A percentile compares a stretch with the other conserved stretches of the same genome.
Evolutionary conservation across 2,797 vertebrate species (phyloP).

Genomic region (Brachymystax lenok): DNA sequence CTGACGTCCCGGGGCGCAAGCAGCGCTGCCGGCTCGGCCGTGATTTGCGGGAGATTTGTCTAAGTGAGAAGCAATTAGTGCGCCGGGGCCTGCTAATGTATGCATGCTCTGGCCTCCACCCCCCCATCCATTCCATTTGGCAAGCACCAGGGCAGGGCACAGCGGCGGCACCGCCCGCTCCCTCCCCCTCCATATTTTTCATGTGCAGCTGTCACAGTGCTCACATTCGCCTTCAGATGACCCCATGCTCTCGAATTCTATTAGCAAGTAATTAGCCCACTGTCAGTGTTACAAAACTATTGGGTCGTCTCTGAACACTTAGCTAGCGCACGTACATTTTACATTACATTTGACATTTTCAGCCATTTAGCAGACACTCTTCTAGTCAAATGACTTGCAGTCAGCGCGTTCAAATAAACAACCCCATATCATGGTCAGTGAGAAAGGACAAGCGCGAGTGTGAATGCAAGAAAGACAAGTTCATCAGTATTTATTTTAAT

Average conservation of each 20-base stretch:
- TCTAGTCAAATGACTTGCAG: slow-evolving; percentile 39
- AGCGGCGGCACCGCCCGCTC: slow-evolving; percentile 32
- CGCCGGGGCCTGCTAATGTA: slow-evolving; percentile 80
- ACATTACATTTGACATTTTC: slow-evolving; percentile 23
- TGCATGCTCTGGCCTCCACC: slow-evolving; percentile 61
- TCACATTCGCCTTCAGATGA: slow-evolving; percentile 45
- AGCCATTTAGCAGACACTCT: slow-evolving; percentile 43
- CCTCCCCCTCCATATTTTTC: slow-evolving; percentile 43
- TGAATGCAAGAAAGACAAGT: not conserved
- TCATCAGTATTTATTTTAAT: not conserved
- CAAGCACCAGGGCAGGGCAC: slow-evolving; percentile 34
- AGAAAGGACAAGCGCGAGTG: not conserved
- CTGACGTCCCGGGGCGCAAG: slow-evolving; percentile 76
- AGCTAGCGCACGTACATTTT: slow-evolving; percentile 27
- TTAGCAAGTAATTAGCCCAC: slow-evolving; percentile 43
- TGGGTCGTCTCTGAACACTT: not conserved
- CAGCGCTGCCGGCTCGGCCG: slow-evolving; percentile 76
- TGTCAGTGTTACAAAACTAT: slow-evolving; percentile 5
- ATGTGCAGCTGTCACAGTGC: slow-evolving; percentile 39
- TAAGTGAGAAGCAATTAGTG: slow-evolving; percentile 87
- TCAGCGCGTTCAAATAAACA: too few species aligned
- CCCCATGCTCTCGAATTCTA: slow-evolving; percentile 44
- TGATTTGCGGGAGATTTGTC: slow-evolving; percentile 85
- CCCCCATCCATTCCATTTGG: slow-evolving; percentile 27
- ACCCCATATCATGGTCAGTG: not conserved